phyloP scores from a whole-genome alignment of 2,113 vertebrate species.

The Eublepharis macularius region DNA sequence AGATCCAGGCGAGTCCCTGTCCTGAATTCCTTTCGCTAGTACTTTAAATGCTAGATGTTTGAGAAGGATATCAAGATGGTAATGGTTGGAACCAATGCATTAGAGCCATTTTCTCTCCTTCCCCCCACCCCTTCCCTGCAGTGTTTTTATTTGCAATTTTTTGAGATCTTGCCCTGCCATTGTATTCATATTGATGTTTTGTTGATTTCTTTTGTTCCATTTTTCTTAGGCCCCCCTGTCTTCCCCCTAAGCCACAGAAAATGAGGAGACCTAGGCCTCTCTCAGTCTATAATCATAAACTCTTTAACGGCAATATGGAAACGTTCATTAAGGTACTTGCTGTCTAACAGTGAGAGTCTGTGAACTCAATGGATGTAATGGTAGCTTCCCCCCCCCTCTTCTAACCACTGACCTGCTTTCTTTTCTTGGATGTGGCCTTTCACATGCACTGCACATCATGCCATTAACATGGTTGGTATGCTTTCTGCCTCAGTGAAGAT shows the following conservation, averaged over 20 bases:
- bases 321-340: conserved; percentile 97
- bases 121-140: neutral
- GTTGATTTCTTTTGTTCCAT: conserved; percentile 80
- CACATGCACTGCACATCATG: neutral
- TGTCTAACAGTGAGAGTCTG: conserved; percentile 77
- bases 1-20: neutral
- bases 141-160: conserved; percentile 12
- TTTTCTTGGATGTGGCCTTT: neutral
- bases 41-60: neutral
- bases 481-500: conserved; percentile 18
- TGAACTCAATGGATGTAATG: conserved; percentile 77
- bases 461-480: neutral
- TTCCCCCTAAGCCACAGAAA: conserved; percentile 99
- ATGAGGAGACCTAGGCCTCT: conserved; percentile 98
- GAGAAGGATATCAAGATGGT: neutral
- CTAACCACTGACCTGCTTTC: conserved; percentile 37
- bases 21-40: neutral
- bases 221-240: conserved; percentile 95
- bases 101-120: neutral
- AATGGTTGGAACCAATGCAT: rapidly evolving
- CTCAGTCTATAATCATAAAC: conserved; percentile 97
- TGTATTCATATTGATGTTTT: conserved; percentile 74
- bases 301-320: conserved; percentile 99
- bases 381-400: conserved; percentile 69
- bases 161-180: conserved; percentile 60